A percentile compares a stretch with the other conserved stretches of the same genome.
phyloP scores from a whole-genome alignment of 2,888 invertebrate genomes.

The Scaptomyza reducta region DNA sequence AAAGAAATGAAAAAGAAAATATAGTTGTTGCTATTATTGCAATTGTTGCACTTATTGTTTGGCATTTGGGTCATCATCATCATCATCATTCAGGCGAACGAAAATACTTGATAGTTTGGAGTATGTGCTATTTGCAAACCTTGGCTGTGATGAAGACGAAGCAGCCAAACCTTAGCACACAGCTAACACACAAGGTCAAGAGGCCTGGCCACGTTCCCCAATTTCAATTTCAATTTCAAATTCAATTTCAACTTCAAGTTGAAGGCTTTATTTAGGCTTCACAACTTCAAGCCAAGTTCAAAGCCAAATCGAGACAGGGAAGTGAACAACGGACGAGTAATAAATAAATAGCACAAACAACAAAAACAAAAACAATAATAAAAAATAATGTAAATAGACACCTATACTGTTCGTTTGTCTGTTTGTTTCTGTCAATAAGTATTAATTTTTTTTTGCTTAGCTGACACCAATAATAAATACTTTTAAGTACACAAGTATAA shows the following conservation, averaged over 20 bases:
- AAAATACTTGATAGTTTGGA: neutral
- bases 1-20: neutral
- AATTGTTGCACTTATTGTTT: slow-evolving; percentile 22
- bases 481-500: slow-evolving; percentile 8
- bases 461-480: slow-evolving; percentile 9
- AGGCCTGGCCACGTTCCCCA: slow-evolving; percentile 15
- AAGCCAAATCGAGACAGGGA: slow-evolving; percentile 40
- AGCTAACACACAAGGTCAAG: slow-evolving; percentile 24
- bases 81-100: slow-evolving; percentile 17
- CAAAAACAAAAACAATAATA: neutral
- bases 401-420: neutral
- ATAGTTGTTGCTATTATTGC: slow-evolving; percentile 22
- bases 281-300: slow-evolving; percentile 37
- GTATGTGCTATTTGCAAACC: neutral
- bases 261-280: slow-evolving; percentile 7
- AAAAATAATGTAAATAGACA: slow-evolving; percentile 9
- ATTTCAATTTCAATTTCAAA: neutral
- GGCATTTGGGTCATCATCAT: slow-evolving; percentile 35
- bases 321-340: slow-evolving; percentile 30
- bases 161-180: slow-evolving; percentile 12
- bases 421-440: slow-evolving; percentile 26
- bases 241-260: slow-evolving; percentile 11
- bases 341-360: slow-evolving; percentile 8
- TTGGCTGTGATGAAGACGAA: slow-evolving; percentile 12
- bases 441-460: slow-evolving; percentile 17